Evolutionary conservation across 2,888 invertebrate genomes (phyloP).

Genomic region (Archips crataeganus): DNA sequence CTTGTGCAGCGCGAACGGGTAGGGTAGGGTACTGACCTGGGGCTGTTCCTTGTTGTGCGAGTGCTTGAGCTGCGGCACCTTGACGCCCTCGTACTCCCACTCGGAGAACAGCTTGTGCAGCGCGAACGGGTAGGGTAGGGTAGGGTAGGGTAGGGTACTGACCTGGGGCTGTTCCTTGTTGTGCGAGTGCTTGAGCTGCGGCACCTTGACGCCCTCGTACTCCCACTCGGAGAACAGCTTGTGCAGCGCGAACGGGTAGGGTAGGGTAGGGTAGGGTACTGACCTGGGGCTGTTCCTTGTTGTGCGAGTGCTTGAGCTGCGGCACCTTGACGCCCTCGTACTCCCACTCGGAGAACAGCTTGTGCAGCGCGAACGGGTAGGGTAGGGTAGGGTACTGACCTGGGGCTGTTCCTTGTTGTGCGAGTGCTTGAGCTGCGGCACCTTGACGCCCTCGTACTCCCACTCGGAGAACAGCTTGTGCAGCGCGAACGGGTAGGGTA

Average conservation of each 20-base stretch:
- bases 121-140: too few species aligned
- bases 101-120: slow-evolving; percentile 92
- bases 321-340: slow-evolving; percentile 88
- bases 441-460: slow-evolving; percentile 90
- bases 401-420: slow-evolving; percentile 43
- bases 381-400: slow-evolving; percentile 16
- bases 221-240: slow-evolving; percentile 94
- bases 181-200: slow-evolving; percentile 65
- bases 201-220: slow-evolving; percentile 88
- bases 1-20: slow-evolving; percentile 94
- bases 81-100: slow-evolving; percentile 92
- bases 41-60: slow-evolving; percentile 43
- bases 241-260: slow-evolving; percentile 93
- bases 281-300: slow-evolving; percentile 33
- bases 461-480: slow-evolving; percentile 93
- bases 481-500: slow-evolving; percentile 93
- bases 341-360: slow-evolving; percentile 93
- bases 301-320: slow-evolving; percentile 65
- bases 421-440: slow-evolving; percentile 71
- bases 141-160: slow-evolving; percentile 11
- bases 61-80: slow-evolving; percentile 74
- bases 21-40: slow-evolving; percentile 20
- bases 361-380: slow-evolving; percentile 94
- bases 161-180: slow-evolving; percentile 39
- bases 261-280: slow-evolving; percentile 11